phyloP scores from a whole-genome alignment of 2,888 invertebrate species.

The Drosophila nr. perissopoda region DNA sequence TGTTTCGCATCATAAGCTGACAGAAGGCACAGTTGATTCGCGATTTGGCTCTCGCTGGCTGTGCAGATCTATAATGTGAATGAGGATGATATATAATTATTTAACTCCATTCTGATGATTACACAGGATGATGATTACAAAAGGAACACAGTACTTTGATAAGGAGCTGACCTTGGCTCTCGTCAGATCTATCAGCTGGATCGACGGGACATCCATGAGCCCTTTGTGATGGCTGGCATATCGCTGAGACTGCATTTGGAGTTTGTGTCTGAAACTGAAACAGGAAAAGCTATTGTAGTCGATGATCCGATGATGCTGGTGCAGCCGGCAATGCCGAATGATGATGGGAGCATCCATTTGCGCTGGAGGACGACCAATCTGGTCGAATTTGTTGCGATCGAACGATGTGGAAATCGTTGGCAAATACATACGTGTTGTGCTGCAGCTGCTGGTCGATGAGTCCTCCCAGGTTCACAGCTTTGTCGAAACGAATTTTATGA shows the following conservation, averaged over 20 bases:
- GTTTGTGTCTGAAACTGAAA: too few relatives aligned
- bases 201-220: not conserved
- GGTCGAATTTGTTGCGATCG: slow-evolving; percentile 56
- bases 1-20: slow-evolving; percentile 34
- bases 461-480: too few relatives aligned
- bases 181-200: slow-evolving; percentile 11
- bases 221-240: slow-evolving; percentile 67
- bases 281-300: too few relatives aligned
- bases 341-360: slow-evolving; percentile 52
- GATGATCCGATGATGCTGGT: too few relatives aligned
- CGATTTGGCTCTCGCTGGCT: slow-evolving; percentile 11
- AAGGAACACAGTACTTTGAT: not conserved
- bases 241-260: slow-evolving; percentile 73
- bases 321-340: too few relatives aligned
- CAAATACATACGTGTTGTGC: slow-evolving; percentile 68
- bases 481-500: slow-evolving; percentile 42
- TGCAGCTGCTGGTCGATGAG: slow-evolving; percentile 65
- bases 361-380: slow-evolving; percentile 77
- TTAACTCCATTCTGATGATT: slow-evolving; percentile 39
- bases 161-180: not conserved
- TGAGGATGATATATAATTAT: slow-evolving; percentile 48
- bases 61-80: not conserved
- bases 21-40: not conserved
- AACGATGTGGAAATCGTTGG: slow-evolving; percentile 67
- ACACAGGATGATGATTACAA: slow-evolving; percentile 26